A percentile compares a stretch with the other conserved stretches of the same genome.
These are phyloP conservation scores for Acanthiza pusilla DNA, from an alignment of 2,797 vertebrate species.

Conservation along the genomic window DNA sequence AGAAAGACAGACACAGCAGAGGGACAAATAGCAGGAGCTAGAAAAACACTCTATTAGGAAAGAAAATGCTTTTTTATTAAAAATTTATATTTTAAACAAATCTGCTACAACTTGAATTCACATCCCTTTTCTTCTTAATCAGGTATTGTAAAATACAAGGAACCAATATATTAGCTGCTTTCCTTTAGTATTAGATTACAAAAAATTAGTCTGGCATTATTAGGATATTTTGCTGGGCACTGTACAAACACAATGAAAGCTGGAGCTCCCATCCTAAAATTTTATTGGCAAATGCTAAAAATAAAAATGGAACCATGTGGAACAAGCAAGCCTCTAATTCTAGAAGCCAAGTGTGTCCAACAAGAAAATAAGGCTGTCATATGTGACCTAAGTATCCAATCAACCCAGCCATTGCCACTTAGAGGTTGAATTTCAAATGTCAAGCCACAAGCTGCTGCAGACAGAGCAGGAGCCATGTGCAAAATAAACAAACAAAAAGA, in stretches of 20 bases:
- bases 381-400: background rate
- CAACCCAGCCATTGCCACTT: background rate
- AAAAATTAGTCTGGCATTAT: background rate
- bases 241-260: background rate
- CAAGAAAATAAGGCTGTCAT: background rate
- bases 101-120: background rate
- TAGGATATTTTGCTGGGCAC: background rate
- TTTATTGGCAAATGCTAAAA: background rate
- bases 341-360: background rate
- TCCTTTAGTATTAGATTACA: background rate
- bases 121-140: background rate
- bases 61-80: background rate
- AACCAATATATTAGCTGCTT: background rate
- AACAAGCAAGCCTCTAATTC: background rate
- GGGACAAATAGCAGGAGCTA: background rate
- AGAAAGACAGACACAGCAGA: background rate
- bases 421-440: slow-evolving; percentile 48
- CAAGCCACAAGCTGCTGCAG: slow-evolving; percentile 4
- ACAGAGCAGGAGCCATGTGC: background rate
- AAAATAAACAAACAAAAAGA: slow-evolving; percentile 36
- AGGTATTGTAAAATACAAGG: background rate
- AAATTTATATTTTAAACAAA: background rate
- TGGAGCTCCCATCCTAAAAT: background rate
- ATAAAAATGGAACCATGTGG: background rate
- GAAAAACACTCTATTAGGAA: background rate